These are phyloP conservation scores for Malthinus flaveolus DNA, from an alignment of 2,888 invertebrate genomes.

Conservation along the genomic window DNA sequence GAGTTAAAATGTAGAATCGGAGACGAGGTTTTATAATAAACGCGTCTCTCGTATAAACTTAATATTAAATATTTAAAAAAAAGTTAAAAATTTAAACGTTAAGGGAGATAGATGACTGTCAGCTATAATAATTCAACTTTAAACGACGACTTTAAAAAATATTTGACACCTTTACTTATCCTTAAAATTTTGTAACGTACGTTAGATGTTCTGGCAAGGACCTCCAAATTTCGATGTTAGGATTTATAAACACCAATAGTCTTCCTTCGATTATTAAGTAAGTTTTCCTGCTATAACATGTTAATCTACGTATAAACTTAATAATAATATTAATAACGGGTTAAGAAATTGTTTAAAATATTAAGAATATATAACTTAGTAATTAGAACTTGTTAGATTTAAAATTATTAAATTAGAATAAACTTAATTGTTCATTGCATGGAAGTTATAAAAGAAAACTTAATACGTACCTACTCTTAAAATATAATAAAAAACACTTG, in stretches of 20 bases:
- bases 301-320: neutral
- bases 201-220: neutral
- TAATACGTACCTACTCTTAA: neutral
- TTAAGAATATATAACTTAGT: slow-evolving; percentile 7
- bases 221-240: neutral
- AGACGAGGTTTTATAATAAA: neutral
- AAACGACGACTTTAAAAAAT: slow-evolving; percentile 8
- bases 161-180: neutral
- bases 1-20: neutral
- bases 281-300: neutral
- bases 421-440: neutral
- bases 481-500: neutral
- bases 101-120: slow-evolving; percentile 53
- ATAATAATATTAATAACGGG: neutral
- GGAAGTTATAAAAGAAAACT: slow-evolving; percentile 4
- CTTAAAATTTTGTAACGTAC: slow-evolving; percentile 4
- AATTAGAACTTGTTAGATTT: slow-evolving; percentile 1
- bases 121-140: slow-evolving; percentile 31
- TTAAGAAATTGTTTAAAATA: slow-evolving; percentile 6
- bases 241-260: slow-evolving; percentile 4
- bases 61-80: slow-evolving; percentile 11
- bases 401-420: slow-evolving; percentile 3
- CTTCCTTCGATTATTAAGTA: slow-evolving; percentile 2
- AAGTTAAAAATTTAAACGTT: slow-evolving; percentile 36
- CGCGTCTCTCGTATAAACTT: slow-evolving; percentile 6